phyloP scores from a whole-genome alignment of 2,113 vertebrate genomes.

The Protomyctophum bolini region DNA sequence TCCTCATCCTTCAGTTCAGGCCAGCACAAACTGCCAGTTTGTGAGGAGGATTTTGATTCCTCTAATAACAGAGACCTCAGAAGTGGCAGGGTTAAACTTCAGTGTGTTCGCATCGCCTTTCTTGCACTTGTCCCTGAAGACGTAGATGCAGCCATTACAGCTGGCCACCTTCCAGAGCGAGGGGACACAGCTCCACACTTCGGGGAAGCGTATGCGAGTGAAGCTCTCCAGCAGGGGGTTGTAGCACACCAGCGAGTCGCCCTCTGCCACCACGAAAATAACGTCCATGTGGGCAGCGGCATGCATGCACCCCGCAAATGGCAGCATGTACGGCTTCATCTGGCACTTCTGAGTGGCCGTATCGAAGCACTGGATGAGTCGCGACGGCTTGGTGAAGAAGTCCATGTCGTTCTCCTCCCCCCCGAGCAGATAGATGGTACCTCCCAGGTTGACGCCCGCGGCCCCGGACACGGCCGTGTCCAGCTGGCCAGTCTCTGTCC shows the following conservation, averaged over 20 bases:
- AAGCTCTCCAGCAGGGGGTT: conserved; percentile 97
- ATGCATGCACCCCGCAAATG: conserved; percentile 95
- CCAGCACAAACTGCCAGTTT: conserved; percentile 97
- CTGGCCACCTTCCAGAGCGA: conserved; percentile 98
- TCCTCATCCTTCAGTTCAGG: conserved; percentile 68
- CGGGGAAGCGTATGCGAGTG: conserved; percentile 93
- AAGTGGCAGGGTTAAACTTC: conserved; percentile 97
- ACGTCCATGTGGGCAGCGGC: conserved; percentile 96
- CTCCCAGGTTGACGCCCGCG: conserved; percentile 92
- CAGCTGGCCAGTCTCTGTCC: conserved; percentile 94
- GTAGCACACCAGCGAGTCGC: conserved; percentile 94
- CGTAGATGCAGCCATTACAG: conserved; percentile 96
- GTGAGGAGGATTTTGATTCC: conserved; percentile 96
- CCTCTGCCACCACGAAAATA: conserved; percentile 95
- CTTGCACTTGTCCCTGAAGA: conserved; percentile 96
- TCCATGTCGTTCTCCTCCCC: conserved; percentile 98
- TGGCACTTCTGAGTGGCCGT: conserved; percentile 91
- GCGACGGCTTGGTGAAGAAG: conserved; percentile 98
- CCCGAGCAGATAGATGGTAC: conserved; percentile 94
- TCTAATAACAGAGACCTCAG: conserved; percentile 92
- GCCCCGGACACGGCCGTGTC: conserved; percentile 95
- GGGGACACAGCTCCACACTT: conserved; percentile 93
- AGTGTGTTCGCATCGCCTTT: conserved; percentile 95
- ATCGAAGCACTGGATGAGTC: conserved; percentile 97
- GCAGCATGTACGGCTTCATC: conserved; percentile 92